Evolutionary conservation across 92 coral and sea anemone genomes (phyloP).

Genomic region (Bergia puertoricense): DNA sequence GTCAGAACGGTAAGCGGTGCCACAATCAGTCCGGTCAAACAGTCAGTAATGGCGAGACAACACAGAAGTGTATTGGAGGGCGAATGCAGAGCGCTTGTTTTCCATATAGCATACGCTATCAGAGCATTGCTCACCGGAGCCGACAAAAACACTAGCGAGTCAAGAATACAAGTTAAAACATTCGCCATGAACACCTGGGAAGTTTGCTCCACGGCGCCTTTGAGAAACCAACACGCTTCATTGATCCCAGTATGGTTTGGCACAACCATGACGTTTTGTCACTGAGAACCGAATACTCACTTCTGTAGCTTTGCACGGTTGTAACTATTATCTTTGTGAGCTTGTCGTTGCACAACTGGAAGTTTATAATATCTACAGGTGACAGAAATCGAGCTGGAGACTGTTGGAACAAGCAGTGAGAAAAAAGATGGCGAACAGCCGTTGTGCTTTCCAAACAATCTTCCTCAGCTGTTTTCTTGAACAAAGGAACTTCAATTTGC

Average conservation of each 20-base stretch:
- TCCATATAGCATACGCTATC: constrained; percentile 39
- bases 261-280: background rate
- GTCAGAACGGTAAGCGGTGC: constrained; percentile 27
- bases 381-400: background rate
- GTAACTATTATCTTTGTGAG: background rate
- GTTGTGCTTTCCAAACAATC: background rate
- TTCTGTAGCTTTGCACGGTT: background rate
- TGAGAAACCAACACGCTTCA: constrained; percentile 24
- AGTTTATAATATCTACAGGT: background rate
- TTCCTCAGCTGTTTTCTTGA: background rate
- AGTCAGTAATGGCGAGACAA: constrained; percentile 30
- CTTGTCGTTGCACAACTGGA: constrained; percentile 4
- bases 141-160: background rate
- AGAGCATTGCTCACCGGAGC: constrained; percentile 32
- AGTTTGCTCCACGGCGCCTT: constrained; percentile 23
- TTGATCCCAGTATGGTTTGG: constrained; percentile 2
- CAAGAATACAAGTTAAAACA: constrained; percentile 24
- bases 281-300: background rate
- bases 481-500: background rate
- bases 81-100: constrained; percentile 15
- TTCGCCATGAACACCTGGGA: constrained; percentile 24
- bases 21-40: constrained; percentile 21
- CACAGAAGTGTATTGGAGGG: constrained; percentile 40
- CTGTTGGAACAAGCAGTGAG: background rate
- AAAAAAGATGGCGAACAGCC: background rate